phyloP scores from a whole-genome alignment of 2,113 vertebrate genomes.

The Thamnaconus septentrionalis region DNA sequence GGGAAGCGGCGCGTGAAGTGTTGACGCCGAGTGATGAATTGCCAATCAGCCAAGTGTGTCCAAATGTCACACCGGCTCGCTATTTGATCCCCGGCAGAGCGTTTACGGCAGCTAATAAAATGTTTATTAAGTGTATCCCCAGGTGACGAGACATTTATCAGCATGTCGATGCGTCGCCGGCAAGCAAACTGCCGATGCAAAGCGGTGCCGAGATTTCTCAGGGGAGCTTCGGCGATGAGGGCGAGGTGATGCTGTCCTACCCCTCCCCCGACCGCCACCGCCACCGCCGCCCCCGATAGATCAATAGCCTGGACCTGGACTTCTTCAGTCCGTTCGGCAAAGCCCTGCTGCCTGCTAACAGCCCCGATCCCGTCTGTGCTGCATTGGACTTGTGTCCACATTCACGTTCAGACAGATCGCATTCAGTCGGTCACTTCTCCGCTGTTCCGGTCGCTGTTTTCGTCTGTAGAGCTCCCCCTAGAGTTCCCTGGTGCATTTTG shows the following conservation, averaged over 20 bases:
- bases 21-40: slow-evolving; percentile 48
- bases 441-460: too few species aligned
- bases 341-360: too few species aligned
- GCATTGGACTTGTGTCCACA: too few species aligned
- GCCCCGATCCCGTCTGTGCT: too few species aligned
- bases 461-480: too few species aligned
- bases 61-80: slow-evolving; percentile 55
- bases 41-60: slow-evolving; percentile 53
- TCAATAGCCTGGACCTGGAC: slow-evolving; percentile 21
- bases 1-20: slow-evolving; percentile 10
- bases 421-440: too few species aligned
- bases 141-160: slow-evolving; percentile 52
- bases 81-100: slow-evolving; percentile 35
- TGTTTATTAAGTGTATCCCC: slow-evolving; percentile 58
- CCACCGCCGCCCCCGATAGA: slow-evolving; percentile 6
- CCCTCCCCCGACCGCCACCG: not conserved
- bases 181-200: slow-evolving; percentile 37
- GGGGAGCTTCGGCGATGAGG: slow-evolving; percentile 21
- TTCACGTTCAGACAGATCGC: too few species aligned
- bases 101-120: slow-evolving; percentile 52
- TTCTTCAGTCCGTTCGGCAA: too few species aligned
- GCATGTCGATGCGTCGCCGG: slow-evolving; percentile 26
- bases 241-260: too few species aligned
- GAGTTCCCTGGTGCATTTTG: too few species aligned
- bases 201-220: slow-evolving; percentile 29